Percentiles rank a stretch among this genome's conserved stretches.
phyloP scores from a whole-genome alignment of 2,113 vertebrate species.

The Tauraco erythrolophus region DNA sequence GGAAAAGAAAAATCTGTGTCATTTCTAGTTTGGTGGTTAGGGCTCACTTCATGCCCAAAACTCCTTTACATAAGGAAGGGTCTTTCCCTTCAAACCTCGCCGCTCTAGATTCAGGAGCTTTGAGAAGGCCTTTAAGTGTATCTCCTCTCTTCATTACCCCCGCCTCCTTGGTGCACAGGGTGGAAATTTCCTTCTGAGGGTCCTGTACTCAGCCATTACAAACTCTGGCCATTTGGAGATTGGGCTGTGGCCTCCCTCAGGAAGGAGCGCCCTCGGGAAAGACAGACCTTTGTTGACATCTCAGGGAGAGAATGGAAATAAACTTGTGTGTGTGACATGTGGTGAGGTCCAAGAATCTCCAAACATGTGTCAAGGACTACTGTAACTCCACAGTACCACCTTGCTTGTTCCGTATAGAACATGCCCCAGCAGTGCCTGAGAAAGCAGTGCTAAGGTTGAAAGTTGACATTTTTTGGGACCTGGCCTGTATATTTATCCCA shows the following conservation, averaged over 20 bases:
- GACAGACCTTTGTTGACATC: background rate
- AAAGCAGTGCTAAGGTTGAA: background rate
- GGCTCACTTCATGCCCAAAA: background rate
- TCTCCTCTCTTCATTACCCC: background rate
- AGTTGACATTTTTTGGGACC: background rate
- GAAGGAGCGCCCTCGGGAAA: background rate
- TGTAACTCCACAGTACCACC: background rate
- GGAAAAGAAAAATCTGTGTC: background rate
- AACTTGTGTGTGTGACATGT: background rate
- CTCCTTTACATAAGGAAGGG: background rate
- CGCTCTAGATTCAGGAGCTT: background rate
- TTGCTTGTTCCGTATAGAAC: background rate
- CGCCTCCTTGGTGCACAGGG: background rate
- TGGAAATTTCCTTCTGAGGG: background rate
- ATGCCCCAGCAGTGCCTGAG: background rate
- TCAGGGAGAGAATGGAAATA: background rate
- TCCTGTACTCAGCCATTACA: background rate
- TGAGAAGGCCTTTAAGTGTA: background rate
- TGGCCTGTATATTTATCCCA: background rate
- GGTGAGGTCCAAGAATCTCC: background rate
- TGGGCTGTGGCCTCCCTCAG: background rate
- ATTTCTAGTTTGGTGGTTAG: background rate
- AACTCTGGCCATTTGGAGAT: background rate
- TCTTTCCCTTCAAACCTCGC: background rate
- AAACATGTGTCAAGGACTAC: background rate